These are phyloP conservation scores for Aphelocoma californica DNA, from an alignment of 2,797 vertebrate species.

Conservation along the genomic window DNA sequence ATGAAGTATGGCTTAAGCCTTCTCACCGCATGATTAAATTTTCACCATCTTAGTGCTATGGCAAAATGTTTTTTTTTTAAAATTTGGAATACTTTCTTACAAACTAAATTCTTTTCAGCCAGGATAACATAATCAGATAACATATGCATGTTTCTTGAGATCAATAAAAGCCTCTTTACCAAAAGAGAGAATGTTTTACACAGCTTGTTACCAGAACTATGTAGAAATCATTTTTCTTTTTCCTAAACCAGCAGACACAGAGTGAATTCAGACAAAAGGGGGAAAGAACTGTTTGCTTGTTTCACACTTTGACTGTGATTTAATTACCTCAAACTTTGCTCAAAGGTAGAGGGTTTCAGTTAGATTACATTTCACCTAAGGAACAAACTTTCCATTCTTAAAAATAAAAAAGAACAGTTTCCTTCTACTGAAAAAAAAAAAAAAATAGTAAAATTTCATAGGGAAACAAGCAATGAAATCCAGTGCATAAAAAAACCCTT, in stretches of 20 bases:
- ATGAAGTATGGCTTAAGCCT: not conserved
- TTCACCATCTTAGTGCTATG: not conserved
- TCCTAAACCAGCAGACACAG: not conserved
- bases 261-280: not conserved
- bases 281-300: not conserved
- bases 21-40: not conserved
- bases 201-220: not conserved
- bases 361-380: not conserved
- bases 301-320: not conserved
- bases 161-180: not conserved
- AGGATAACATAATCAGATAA: not conserved
- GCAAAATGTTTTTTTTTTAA: not conserved
- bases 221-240: not conserved
- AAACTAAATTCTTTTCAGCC: not conserved
- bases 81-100: not conserved
- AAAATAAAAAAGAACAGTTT: not conserved
- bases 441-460: not conserved
- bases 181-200: not conserved
- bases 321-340: not conserved
- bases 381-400: not conserved
- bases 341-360: not conserved
- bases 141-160: not conserved
- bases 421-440: not conserved
- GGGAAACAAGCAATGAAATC: not conserved
- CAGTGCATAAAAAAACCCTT: not conserved